A percentile compares a stretch with the other conserved stretches of the same genome.
These are phyloP conservation scores for Archivesica marissinica DNA, from an alignment of 1,140 invertebrate species.

Conservation along the genomic window DNA sequence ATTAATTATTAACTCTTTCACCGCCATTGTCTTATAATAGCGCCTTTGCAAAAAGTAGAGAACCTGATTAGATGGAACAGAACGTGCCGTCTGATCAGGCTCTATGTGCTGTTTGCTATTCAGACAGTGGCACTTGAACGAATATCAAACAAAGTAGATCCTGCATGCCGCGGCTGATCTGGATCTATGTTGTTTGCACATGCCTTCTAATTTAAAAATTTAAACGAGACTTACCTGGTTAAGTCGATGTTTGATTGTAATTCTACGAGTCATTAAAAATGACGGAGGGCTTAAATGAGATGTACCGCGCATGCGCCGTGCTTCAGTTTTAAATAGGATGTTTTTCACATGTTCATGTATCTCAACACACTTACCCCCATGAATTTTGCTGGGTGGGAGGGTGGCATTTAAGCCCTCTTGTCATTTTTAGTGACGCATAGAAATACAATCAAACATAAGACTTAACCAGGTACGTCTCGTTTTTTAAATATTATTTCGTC, in stretches of 20 bases:
- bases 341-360: neutral
- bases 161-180: no score
- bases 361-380: neutral
- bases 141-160: no score
- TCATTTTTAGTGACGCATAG: constrained; percentile 6
- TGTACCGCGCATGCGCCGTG: constrained; percentile 45
- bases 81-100: no score
- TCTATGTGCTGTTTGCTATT: no score
- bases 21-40: no score
- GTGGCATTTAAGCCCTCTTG: constrained; percentile 39
- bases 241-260: constrained; percentile 35
- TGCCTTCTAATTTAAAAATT: constrained; percentile 4
- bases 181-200: no score
- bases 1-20: no score
- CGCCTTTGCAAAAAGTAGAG: no score
- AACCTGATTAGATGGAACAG: no score
- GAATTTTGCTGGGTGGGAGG: constrained; percentile 7
- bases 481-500: constrained; percentile 55
- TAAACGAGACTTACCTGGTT: constrained; percentile 37
- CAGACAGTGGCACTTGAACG: no score
- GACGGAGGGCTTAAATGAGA: constrained; percentile 35
- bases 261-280: neutral
- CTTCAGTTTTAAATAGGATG: constrained; percentile 35
- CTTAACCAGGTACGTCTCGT: constrained; percentile 35
- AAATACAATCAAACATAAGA: neutral